These are phyloP conservation scores for Anoplophora glabripennis DNA, from an alignment of 1,140 invertebrate genomes.

Conservation along the genomic window DNA sequence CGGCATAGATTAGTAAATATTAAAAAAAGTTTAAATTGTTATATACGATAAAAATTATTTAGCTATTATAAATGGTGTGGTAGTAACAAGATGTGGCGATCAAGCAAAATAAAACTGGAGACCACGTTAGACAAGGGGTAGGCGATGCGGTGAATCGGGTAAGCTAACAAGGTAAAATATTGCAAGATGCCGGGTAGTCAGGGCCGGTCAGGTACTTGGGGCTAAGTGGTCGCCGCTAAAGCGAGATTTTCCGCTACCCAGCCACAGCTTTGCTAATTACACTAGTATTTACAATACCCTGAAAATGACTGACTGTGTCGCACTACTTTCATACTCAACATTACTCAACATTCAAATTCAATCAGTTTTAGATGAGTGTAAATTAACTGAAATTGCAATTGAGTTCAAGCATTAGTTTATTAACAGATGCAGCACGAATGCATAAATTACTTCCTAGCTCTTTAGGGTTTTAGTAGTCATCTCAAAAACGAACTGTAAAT, in stretches of 20 bases:
- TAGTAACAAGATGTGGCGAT: constrained; percentile 17
- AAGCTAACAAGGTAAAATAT: constrained; percentile 14
- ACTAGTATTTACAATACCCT: constrained; percentile 53
- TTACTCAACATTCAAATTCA: no score
- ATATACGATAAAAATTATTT: neutral
- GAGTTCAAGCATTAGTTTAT: no score
- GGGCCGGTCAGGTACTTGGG: constrained; percentile 44
- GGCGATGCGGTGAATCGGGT: constrained; percentile 8
- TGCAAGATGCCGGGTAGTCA: constrained; percentile 32
- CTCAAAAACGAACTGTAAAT: no score
- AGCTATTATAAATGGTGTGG: constrained; percentile 9
- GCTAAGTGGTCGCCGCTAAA: constrained; percentile 17
- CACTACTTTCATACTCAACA: constrained; percentile 17
- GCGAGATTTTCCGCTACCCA: constrained; percentile 16
- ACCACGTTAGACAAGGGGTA: constrained; percentile 17
- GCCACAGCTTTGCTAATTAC: constrained; percentile 37
- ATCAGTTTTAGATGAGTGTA: no score
- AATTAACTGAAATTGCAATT: no score
- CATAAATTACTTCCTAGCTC: no score
- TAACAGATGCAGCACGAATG: no score
- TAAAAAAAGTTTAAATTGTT: no score
- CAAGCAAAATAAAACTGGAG: constrained; percentile 22
- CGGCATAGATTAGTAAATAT: no score
- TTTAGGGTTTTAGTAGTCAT: no score
- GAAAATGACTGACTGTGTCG: constrained; percentile 45